Evolutionary conservation across 2,888 invertebrate genomes (phyloP), one percentile per base, ranked within the genome.

Genomic region (Blastobasis lacticolella): DNA sequence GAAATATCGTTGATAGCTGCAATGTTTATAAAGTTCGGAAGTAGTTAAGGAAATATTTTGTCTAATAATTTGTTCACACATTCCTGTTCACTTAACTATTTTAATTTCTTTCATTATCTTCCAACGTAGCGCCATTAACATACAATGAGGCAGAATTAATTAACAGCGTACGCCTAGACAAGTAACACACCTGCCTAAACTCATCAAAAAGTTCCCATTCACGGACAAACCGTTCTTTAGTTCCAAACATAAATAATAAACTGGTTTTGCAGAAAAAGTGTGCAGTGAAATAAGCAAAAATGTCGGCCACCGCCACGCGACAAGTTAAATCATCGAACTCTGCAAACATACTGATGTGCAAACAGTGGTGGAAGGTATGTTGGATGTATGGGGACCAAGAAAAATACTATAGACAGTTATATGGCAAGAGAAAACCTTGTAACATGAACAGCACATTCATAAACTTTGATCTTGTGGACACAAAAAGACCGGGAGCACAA

Each of bases 301-400:
- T 89, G 89, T 88, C 89, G 51, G 80, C 89, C 36, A 89, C 89
- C 49, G 88, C 89, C 5, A 89, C 88, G 36, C 73, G 84, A 55
- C 89, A 89, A 58, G 85, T 89, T 43, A 89, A 89, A 65, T 73
- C 87, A 9, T 89, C 89, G 4, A 89, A 89, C 62, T 88, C 93
- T 43, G 93, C 93, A 57, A 94, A 94, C 81, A 92, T 94, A 73
- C 81, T 94, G 58, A 94, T 94, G 92, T 94, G 94, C 87, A 93
- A 93, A 78, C 94, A 95, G 89, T 95, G 95, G 95, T 95, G 95
- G 95, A 94, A 94, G 80, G 95, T 95, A 56, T 95, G 95, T 72
- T 95, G 94, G 92, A 92, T 95, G 90, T 93, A 95, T 73, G 95
- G 95, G 49, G 94, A 94, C 78, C 94, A 94, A 71, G 94, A 94